Conservation (phyloP, 2,113 vertebrate genomes). For the Potamarius usumacintae region DNA sequence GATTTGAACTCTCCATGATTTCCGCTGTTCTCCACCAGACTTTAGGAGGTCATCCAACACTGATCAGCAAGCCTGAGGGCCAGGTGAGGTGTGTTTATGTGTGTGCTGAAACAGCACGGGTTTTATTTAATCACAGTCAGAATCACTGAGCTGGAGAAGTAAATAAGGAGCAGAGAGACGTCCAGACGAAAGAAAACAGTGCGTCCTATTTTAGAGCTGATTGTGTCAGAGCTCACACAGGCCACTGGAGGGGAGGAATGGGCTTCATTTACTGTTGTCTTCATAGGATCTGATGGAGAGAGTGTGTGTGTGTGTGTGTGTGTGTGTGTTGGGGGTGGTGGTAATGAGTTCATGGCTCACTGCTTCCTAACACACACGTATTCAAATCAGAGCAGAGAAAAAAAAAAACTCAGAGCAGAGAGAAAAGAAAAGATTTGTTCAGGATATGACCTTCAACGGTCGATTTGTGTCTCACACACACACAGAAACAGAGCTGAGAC, state of each 20-base stretch:
- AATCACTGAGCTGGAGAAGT: not conserved
- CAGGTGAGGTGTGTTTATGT: not conserved
- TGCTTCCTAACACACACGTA: conserved; percentile 23
- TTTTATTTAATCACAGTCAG: not conserved
- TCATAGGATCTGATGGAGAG: not conserved
- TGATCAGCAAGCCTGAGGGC: not conserved
- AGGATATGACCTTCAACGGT: not conserved
- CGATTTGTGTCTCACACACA: not conserved
- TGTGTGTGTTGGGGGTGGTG: conserved; percentile 34
- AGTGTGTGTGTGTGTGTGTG: not conserved
- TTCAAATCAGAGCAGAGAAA: not conserved
- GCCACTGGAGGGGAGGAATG: conserved; percentile 11
- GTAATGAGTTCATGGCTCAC: conserved; percentile 37
- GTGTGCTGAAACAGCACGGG: conserved; percentile 11
- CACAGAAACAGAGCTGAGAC: not conserved
- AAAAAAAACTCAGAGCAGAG: not conserved
- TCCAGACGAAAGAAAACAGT: not conserved
- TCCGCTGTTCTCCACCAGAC: not conserved
- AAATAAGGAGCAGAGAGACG: conserved; percentile 2
- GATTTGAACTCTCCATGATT: not conserved
- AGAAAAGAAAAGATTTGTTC: not conserved
- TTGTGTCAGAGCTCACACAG: not conserved
- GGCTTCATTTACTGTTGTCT: conserved; percentile 26
- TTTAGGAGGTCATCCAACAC: not conserved
- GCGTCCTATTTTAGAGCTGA: not conserved